Conservation (phyloP, 2,797 vertebrate genomes). For the Sebastiscus albofasciatus region DNA sequence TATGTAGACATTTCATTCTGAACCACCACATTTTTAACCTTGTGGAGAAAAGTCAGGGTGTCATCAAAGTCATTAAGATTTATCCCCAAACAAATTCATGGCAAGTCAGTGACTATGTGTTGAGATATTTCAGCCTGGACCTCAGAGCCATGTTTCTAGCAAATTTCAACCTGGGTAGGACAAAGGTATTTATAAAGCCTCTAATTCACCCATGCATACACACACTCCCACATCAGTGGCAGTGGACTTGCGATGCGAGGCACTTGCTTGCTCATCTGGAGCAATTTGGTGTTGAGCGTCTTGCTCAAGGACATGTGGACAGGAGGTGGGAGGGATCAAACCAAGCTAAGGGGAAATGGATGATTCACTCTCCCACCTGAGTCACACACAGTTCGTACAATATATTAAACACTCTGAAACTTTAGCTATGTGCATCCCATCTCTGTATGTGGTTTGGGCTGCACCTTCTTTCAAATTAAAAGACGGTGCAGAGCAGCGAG, state of each 20-base stretch:
- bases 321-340: neutral
- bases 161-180: neutral
- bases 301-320: neutral
- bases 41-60: too few relatives aligned
- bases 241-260: neutral
- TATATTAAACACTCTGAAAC: neutral
- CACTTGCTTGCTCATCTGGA: neutral
- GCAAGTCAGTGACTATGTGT: too few relatives aligned
- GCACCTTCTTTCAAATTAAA: constrained; percentile 1
- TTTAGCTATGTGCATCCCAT: neutral
- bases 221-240: neutral
- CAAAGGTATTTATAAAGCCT: neutral
- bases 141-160: neutral
- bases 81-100: fast-evolving
- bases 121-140: neutral
- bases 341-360: neutral
- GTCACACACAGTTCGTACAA: neutral
- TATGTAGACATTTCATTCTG: too few relatives aligned
- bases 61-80: neutral
- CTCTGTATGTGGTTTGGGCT: neutral
- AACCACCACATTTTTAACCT: neutral
- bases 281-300: neutral
- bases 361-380: constrained; percentile 9
- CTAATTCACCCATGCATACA: neutral
- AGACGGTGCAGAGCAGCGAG: neutral